Conservation (phyloP, 2,797 vertebrate genomes). For the Eulemur mongoz region DNA sequence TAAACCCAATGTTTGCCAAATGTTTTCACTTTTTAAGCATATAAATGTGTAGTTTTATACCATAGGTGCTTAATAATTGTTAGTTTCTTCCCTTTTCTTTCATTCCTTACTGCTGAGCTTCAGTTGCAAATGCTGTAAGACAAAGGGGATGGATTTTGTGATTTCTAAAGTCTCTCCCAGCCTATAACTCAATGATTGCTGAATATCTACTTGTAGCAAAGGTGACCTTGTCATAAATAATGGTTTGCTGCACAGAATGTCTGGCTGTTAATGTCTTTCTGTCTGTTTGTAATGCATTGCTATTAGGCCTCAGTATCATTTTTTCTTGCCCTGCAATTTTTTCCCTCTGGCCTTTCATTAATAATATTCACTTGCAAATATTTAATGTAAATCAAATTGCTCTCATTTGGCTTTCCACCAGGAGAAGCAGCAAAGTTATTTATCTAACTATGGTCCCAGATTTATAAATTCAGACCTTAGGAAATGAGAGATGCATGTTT, state of each 20-base stretch:
- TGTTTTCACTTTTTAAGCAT: not conserved
- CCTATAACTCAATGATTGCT: constrained; percentile 7
- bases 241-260: constrained; percentile 7
- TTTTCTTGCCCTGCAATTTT: constrained; percentile 17
- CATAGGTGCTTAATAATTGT: not conserved
- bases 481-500: not conserved
- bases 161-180: not conserved
- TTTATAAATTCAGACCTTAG: constrained; percentile 28
- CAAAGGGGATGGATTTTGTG: constrained; percentile 18
- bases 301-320: constrained; percentile 15
- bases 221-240: constrained; percentile 70
- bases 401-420: constrained; percentile 45
- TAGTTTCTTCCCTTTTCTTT: not conserved
- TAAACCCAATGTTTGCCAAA: not conserved
- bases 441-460: not conserved
- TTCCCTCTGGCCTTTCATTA: constrained; percentile 46
- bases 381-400: constrained; percentile 52
- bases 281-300: constrained; percentile 52
- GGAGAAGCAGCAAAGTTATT: constrained; percentile 35
- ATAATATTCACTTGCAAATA: constrained; percentile 44
- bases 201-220: constrained; percentile 43
- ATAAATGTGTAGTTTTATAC: not conserved
- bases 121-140: not conserved
- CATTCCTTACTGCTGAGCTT: not conserved
- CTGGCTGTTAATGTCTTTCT: constrained; percentile 28